Conservation (phyloP, 2,113 vertebrate genomes). For the Microcebus lehilahytsara region DNA sequence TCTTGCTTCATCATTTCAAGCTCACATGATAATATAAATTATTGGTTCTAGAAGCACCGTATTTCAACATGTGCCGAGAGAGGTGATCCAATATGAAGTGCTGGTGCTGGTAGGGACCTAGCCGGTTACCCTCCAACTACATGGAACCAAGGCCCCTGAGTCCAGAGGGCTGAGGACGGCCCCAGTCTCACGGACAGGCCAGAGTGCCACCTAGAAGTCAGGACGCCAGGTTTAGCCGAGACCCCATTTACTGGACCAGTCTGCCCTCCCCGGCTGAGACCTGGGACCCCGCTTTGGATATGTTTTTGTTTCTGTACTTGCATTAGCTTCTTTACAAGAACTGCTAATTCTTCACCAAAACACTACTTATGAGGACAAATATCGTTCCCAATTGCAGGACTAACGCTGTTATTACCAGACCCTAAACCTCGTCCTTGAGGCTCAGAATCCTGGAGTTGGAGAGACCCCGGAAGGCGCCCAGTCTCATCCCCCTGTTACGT, state of each 20-base stretch:
- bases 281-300: background rate
- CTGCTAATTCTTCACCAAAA: background rate
- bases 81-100: background rate
- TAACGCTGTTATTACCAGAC: no score
- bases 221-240: background rate
- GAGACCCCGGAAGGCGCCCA: no score
- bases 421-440: no score
- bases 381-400: background rate
- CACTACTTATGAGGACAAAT: background rate
- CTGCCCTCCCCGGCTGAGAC: accelerated
- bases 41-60: background rate
- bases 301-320: background rate
- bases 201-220: background rate
- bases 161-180: background rate
- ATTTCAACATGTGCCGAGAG: background rate
- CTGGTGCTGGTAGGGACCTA: background rate
- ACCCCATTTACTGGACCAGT: accelerated
- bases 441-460: no score
- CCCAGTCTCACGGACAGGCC: background rate
- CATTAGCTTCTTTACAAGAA: background rate
- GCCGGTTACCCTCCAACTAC: background rate
- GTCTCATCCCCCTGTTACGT: background rate
- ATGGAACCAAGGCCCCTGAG: background rate
- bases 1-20: background rate
- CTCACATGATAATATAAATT: background rate